Percentiles rank a stretch among this genome's conserved stretches.
These are phyloP conservation scores for Eurosta solidaginis DNA, from an alignment of 1,140 invertebrate species.

Conservation along the genomic window DNA sequence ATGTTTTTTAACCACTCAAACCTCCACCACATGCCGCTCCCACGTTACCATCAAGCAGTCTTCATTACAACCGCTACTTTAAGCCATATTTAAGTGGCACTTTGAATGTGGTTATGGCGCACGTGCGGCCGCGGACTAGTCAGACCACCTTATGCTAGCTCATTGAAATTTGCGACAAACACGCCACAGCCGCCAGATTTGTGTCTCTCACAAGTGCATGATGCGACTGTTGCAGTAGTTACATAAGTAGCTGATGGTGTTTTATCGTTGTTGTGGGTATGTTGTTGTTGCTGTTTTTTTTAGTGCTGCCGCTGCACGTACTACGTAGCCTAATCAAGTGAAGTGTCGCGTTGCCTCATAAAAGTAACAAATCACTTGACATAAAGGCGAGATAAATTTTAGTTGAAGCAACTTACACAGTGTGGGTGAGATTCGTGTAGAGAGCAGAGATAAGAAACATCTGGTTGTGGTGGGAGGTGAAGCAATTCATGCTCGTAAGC, in stretches of 20 bases:
- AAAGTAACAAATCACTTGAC: constrained; percentile 24
- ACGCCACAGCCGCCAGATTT: background rate
- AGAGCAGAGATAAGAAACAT: too few relatives aligned
- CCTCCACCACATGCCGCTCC: background rate
- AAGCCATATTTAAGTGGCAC: constrained; percentile 20
- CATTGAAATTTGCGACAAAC: background rate
- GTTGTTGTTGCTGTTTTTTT: background rate
- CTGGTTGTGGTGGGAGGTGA: too few relatives aligned
- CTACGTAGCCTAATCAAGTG: constrained; percentile 19
- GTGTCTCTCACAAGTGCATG: background rate
- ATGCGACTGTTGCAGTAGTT: background rate
- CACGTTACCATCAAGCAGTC: background rate
- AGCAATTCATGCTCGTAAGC: too few relatives aligned
- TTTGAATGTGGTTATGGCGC: background rate
- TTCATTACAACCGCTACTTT: background rate
- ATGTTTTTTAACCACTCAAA: background rate
- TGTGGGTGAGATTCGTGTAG: too few relatives aligned
- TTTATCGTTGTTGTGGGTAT: background rate
- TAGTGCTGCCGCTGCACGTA: background rate
- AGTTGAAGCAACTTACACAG: too few relatives aligned
- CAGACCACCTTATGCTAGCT: background rate
- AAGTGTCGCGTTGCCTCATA: constrained; percentile 24
- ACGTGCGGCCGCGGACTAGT: background rate
- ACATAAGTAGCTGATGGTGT: background rate
- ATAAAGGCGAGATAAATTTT: too few relatives aligned